These are phyloP conservation scores for Ochlodes sylvanus DNA, from an alignment of 2,888 invertebrate genomes.

Conservation along the genomic window DNA sequence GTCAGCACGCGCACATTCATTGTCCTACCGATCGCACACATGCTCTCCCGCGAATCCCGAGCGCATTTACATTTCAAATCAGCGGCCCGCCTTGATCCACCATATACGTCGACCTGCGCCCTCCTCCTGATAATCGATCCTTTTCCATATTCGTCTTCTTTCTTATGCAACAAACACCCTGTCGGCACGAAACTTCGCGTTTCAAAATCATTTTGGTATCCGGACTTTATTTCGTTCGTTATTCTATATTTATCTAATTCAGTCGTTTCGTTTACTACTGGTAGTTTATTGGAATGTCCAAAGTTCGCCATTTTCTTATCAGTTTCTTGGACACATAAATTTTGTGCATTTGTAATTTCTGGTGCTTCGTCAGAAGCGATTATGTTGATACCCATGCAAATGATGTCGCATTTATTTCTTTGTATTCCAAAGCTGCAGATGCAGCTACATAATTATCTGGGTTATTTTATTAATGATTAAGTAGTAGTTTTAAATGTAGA, in stretches of 20 bases:
- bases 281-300: constrained; percentile 74
- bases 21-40: constrained; percentile 68
- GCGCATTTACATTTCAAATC: constrained; percentile 77
- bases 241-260: constrained; percentile 76
- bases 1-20: constrained; percentile 66
- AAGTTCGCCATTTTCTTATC: constrained; percentile 57
- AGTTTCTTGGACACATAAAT: constrained; percentile 52
- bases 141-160: constrained; percentile 68
- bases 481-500: constrained; percentile 34
- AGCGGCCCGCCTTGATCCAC: constrained; percentile 65
- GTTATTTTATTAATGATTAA: constrained; percentile 4
- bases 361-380: constrained; percentile 39
- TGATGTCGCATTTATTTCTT: constrained; percentile 20
- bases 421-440: constrained; percentile 13
- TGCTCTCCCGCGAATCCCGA: constrained; percentile 62
- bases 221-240: constrained; percentile 58
- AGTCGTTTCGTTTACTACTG: constrained; percentile 67
- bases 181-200: constrained; percentile 56
- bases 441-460: constrained; percentile 38
- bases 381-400: constrained; percentile 38
- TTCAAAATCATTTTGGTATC: constrained; percentile 57
- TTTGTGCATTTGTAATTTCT: constrained; percentile 47
- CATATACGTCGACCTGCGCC: constrained; percentile 62
- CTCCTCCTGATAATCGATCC: constrained; percentile 72
- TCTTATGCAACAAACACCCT: constrained; percentile 64